Conservation (phyloP, 2,888 invertebrate genomes). For the Clistopyga incitator region DNA sequence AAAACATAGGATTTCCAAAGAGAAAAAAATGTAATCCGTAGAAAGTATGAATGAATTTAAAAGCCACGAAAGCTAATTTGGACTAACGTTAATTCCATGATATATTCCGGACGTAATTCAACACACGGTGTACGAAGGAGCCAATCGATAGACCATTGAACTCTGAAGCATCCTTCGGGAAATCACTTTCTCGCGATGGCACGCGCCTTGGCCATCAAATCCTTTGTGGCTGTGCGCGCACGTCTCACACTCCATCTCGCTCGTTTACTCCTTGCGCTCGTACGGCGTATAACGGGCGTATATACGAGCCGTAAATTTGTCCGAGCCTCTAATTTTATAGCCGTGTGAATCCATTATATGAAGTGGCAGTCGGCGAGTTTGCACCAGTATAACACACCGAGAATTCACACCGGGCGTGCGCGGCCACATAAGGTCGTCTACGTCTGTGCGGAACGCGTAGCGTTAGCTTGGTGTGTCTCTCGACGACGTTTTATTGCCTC, state of each 20-base stretch:
- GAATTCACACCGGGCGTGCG: constrained; percentile 60
- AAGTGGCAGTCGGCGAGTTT: constrained; percentile 78
- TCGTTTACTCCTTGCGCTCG: constrained; percentile 53
- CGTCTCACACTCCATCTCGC: constrained; percentile 54
- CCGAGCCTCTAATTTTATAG: constrained; percentile 83
- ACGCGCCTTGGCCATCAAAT: constrained; percentile 70
- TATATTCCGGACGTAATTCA: background rate
- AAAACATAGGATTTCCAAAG: too few species aligned
- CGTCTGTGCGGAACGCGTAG: constrained; percentile 45
- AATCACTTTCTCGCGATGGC: constrained; percentile 62
- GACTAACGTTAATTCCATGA: background rate
- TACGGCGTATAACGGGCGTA: constrained; percentile 60
- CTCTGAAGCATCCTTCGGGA: constrained; percentile 47
- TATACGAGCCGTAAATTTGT: constrained; percentile 79
- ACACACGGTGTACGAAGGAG: background rate
- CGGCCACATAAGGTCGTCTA: constrained; percentile 64
- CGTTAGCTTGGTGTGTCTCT: constrained; percentile 71
- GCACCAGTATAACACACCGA: constrained; percentile 69
- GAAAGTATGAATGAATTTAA: too few species aligned
- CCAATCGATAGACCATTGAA: constrained; percentile 54
- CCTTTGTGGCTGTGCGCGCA: constrained; percentile 58
- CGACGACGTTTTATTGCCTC: constrained; percentile 83
- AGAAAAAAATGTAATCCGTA: too few species aligned
- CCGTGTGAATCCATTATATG: constrained; percentile 81
- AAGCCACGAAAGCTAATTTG: background rate